phyloP scores from a whole-genome alignment of 23 tunicate genomes.

The Ciona savignyi region DNA sequence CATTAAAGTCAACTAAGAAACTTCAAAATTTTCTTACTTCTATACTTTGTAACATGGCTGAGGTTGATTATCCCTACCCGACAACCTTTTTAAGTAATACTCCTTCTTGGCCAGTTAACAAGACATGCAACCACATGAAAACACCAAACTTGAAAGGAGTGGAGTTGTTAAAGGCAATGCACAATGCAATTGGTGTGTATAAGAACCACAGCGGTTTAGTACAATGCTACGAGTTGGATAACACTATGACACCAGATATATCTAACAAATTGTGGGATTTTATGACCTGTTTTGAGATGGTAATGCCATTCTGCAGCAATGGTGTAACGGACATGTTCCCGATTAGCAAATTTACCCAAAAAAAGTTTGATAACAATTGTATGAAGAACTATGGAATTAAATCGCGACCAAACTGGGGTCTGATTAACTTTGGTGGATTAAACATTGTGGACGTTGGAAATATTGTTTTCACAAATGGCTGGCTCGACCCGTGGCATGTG shows the following conservation, averaged over 20 bases:
- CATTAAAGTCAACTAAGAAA: slow-evolving; percentile 19
- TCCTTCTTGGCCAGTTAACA: slow-evolving; percentile 86
- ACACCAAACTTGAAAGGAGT: slow-evolving; percentile 26
- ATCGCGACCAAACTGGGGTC: slow-evolving; percentile 57
- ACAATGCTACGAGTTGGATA: slow-evolving; percentile 26
- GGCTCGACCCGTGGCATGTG: slow-evolving; percentile 87
- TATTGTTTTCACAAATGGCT: slow-evolving; percentile 75
- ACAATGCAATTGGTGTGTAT: slow-evolving; percentile 56
- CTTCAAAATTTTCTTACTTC: slow-evolving; percentile 43
- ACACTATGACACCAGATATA: slow-evolving; percentile 10
- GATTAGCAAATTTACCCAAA: no score
- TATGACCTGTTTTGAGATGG: slow-evolving; percentile 73
- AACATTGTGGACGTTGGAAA: slow-evolving; percentile 38
- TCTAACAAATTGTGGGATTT: slow-evolving; percentile 52
- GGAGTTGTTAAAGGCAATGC: slow-evolving; percentile 34
- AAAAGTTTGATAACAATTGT: no score
- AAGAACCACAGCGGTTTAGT: slow-evolving; percentile 54
- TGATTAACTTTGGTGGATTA: slow-evolving; percentile 58
- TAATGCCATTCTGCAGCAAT: slow-evolving; percentile 59
- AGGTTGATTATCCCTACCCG: slow-evolving; percentile 92
- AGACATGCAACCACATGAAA: slow-evolving; percentile 45
- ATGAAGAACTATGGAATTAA: slow-evolving; percentile 40
- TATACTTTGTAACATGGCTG: slow-evolving; percentile 48
- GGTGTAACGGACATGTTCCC: slow-evolving; percentile 69
- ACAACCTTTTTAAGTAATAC: slow-evolving; percentile 56